Conservation (phyloP, 2,113 vertebrate species). For the Pogonocichla stellata region DNA sequence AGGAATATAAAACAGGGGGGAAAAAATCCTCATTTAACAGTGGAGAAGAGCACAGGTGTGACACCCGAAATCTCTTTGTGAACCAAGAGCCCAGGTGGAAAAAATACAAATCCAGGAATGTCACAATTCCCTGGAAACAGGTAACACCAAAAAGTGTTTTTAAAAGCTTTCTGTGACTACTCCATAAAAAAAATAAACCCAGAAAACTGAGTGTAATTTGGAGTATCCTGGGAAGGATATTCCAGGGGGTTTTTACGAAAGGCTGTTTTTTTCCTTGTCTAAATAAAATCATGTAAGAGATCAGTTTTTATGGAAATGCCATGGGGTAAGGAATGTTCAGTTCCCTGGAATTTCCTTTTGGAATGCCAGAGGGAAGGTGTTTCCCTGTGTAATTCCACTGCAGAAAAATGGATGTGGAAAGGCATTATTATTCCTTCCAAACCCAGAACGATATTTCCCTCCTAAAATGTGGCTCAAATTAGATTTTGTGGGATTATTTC, state of each 20-base stretch:
- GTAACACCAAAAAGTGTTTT: neutral
- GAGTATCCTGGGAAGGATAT: neutral
- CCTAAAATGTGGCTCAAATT: slow-evolving; percentile 39
- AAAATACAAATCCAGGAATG: neutral
- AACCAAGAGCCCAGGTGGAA: neutral
- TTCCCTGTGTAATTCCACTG: slow-evolving; percentile 29
- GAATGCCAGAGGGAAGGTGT: slow-evolving; percentile 43
- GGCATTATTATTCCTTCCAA: slow-evolving; percentile 1
- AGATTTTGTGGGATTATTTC: slow-evolving; percentile 26
- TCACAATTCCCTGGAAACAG: neutral
- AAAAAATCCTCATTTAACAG: neutral
- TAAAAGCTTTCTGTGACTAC: neutral
- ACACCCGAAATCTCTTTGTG: neutral
- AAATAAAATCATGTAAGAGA: slow-evolving; percentile 24
- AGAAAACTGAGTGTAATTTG: neutral
- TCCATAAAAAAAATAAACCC: neutral
- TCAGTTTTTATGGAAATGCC: slow-evolving; percentile 38
- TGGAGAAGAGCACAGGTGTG: neutral
- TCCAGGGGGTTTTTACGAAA: neutral
- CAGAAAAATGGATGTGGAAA: slow-evolving; percentile 28
- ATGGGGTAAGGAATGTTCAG: neutral
- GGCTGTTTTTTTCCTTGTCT: neutral
- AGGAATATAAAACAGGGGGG: neutral
- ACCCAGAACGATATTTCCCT: neutral
- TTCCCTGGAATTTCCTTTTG: slow-evolving; percentile 59